A percentile compares a stretch with the other conserved stretches of the same genome.
Conservation (phyloP, 2,888 invertebrate species). For the Polydrusus cervinus region DNA sequence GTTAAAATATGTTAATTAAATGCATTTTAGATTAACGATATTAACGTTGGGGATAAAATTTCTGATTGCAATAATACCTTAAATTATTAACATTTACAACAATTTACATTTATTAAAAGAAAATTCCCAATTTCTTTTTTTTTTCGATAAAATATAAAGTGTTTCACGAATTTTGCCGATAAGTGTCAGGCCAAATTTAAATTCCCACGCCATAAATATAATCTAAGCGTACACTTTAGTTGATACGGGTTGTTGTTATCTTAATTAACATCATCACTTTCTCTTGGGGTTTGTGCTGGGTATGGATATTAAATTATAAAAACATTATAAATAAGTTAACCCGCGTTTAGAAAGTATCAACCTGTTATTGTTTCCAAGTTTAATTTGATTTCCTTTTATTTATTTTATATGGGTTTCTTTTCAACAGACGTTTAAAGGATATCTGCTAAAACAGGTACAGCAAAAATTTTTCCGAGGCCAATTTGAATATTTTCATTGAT, state of each 20-base stretch:
- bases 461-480: too few species aligned
- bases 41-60: too few species aligned
- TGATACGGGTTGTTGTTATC: constrained; percentile 27
- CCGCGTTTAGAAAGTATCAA: not conserved
- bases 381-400: not conserved
- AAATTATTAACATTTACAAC: too few species aligned
- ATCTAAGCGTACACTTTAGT: constrained; percentile 27
- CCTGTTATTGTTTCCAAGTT: not conserved
- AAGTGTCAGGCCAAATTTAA: not conserved
- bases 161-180: not conserved
- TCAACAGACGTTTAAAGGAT: too few species aligned
- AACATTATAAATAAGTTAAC: not conserved
- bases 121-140: too few species aligned
- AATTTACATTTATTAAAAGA: too few species aligned
- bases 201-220: not conserved
- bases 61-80: too few species aligned
- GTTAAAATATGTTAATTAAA: too few species aligned
- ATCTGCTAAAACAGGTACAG: too few species aligned
- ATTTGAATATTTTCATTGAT: too few species aligned
- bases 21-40: too few species aligned
- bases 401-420: not conserved
- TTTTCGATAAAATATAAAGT: too few species aligned
- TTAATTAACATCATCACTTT: constrained; percentile 37
- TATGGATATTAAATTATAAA: constrained; percentile 10
- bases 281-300: constrained; percentile 7